Base-by-base conservation (phyloP, 2,797 vertebrate species). In the Gymnocypris eckloni region DNA sequence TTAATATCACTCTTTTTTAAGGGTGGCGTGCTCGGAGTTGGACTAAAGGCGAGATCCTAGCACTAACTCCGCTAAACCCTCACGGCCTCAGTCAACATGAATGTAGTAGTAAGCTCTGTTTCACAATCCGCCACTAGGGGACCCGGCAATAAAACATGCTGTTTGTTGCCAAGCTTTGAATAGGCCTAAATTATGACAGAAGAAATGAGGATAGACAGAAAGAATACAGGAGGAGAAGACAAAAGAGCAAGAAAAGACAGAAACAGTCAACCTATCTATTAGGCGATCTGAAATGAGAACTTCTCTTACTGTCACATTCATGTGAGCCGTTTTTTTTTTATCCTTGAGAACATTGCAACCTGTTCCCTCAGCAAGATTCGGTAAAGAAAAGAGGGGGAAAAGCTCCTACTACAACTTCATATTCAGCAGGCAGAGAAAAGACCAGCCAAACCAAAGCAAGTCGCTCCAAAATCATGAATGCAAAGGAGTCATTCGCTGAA, bases 91-190 rank as follows among this genome's bases (percentile, higher is more conserved):
- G 64, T 87, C 16, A 90, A 93, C 95, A 95, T 96, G 95, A 95
- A 96, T 96, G 94, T 92, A 94, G 93, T 94, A 95, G 95, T 94
- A 95, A 95, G 93, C 92, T 93, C 94, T 95, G 92, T 95, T 95
- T 95, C 92, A 78, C 92, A 95, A 94, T 93, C 89, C 4, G 88
- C 93, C 93, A 92, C 90, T 76, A 78, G 61, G 81, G 56, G 52
- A 70, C 80, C 59, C n/a, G 28, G 93, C 95, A 94, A 95, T 91
- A 94, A 95, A 94, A 90, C 94, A 95, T 95, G 95, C 94, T 92
- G 91, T 95, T 95, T 94, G 92, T 95, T 95, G 94, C 95, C 93
- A 81, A 87, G 92, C 89, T 45, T 45, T 15, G 56, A 88, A 76
- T 43, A 50, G n/a, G 22, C 33, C 20, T 50, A 59, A 78, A 28